These are phyloP conservation scores for Lamellibrachia luymesi DNA, from an alignment of 1,140 invertebrate genomes.

Conservation along the genomic window DNA sequence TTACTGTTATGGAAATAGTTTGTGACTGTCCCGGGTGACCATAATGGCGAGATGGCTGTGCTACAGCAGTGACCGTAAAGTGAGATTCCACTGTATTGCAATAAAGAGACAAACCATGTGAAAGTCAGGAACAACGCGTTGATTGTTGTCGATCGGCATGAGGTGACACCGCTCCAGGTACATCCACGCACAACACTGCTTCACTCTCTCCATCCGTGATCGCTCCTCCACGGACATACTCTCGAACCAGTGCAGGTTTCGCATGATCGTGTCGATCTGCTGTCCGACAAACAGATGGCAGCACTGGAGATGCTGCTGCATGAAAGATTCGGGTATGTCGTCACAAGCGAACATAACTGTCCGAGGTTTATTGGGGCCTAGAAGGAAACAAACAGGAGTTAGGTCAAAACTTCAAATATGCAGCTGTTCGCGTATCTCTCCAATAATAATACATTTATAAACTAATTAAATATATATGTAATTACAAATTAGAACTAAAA, in stretches of 20 bases:
- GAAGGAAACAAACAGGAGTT: conserved; percentile 20
- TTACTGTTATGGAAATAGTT: no score
- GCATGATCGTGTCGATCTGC: conserved; percentile 41
- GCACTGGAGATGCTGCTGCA: conserved; percentile 69
- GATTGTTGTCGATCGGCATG: background rate
- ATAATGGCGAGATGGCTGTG: no score
- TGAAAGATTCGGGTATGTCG: conserved; percentile 67
- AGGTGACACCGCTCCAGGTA: conserved; percentile 8
- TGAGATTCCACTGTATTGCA: no score
- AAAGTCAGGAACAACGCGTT: background rate
- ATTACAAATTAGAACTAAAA: no score
- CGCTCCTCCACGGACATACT: background rate
- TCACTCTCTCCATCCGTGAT: background rate
- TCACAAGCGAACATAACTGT: conserved; percentile 64
- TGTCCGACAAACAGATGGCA: conserved; percentile 38
- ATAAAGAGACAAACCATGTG: background rate
- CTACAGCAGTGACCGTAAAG: no score
- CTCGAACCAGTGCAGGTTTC: conserved; percentile 34
- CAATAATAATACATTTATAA: no score
- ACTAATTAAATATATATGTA: no score
- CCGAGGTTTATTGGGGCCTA: conserved; percentile 27
- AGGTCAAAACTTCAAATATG: background rate
- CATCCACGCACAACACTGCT: conserved; percentile 1
- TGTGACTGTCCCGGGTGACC: no score
- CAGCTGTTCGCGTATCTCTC: no score